These are phyloP conservation scores for Antennarius striatus DNA, from an alignment of 2,113 vertebrate species.

Conservation along the genomic window DNA sequence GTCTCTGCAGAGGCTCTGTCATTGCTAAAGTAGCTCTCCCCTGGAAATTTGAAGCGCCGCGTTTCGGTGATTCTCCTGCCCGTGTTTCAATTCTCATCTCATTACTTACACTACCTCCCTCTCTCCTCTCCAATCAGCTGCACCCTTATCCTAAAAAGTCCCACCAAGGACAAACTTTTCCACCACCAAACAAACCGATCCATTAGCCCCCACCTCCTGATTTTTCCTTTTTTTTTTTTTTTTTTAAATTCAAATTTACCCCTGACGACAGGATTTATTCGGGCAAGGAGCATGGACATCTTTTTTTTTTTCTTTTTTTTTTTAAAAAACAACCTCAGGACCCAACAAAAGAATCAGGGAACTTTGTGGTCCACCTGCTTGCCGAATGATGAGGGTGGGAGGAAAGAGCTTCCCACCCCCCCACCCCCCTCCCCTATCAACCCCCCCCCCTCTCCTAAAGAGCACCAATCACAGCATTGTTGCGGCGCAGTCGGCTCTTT, in stretches of 20 bases:
- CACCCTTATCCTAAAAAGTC: slow-evolving; percentile 76
- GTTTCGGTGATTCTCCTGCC: slow-evolving; percentile 24
- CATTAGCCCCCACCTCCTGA: slow-evolving; percentile 19
- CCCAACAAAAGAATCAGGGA: slow-evolving; percentile 98
- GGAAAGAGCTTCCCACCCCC: slow-evolving; percentile 66
- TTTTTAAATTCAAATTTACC: slow-evolving; percentile 91
- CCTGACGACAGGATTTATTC: slow-evolving; percentile 97
- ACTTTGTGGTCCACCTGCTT: slow-evolving; percentile 99
- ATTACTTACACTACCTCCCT: slow-evolving; percentile 22
- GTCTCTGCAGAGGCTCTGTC: slow-evolving; percentile 76
- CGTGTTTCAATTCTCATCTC: slow-evolving; percentile 21
- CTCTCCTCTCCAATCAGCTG: slow-evolving; percentile 74
- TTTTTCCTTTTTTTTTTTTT: slow-evolving; percentile 72
- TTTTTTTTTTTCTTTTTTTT: slow-evolving; percentile 44
- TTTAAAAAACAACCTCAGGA: slow-evolving; percentile 52
- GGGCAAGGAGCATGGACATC: slow-evolving; percentile 87
- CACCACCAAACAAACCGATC: slow-evolving; percentile 33
- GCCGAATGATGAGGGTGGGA: slow-evolving; percentile 93
- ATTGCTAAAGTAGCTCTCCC: slow-evolving; percentile 69
- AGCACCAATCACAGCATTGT: slow-evolving; percentile 99
- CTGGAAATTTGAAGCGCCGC: slow-evolving; percentile 84
- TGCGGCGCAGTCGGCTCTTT: slow-evolving; percentile 97
- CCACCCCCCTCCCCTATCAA: slow-evolving; percentile 59
- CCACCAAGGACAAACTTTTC: neutral
- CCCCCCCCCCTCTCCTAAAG: slow-evolving; percentile 79